A percentile compares a stretch with the other conserved stretches of the same genome.
These are phyloP conservation scores for Melanotaenia maccullochi DNA, from an alignment of 2,797 vertebrate genomes.

Conservation along the genomic window DNA sequence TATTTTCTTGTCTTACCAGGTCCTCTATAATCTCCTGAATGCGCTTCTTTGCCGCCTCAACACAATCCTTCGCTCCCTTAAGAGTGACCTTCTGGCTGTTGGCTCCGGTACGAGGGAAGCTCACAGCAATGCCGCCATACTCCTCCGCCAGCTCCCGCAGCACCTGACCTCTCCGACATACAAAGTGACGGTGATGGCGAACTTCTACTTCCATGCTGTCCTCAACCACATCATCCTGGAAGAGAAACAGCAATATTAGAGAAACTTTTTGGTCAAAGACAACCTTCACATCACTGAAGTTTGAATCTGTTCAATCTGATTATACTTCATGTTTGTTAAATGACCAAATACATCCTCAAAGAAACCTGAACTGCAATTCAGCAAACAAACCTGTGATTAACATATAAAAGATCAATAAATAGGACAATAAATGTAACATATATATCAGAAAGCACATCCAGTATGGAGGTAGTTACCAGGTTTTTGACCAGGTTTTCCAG, in stretches of 20 bases:
- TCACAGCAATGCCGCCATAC: slow-evolving; percentile 86
- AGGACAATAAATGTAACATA: not conserved
- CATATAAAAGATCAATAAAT: not conserved
- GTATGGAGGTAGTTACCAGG: slow-evolving; percentile 70
- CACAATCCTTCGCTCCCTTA: slow-evolving; percentile 87
- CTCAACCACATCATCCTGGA: slow-evolving; percentile 86
- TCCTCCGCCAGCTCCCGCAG: slow-evolving; percentile 85
- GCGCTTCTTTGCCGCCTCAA: slow-evolving; percentile 84
- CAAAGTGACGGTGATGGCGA: slow-evolving; percentile 85
- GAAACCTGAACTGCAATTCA: not conserved
- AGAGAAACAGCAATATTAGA: not conserved
- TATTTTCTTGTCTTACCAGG: slow-evolving; percentile 69
- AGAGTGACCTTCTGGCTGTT: slow-evolving; percentile 84
- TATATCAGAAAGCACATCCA: not conserved
- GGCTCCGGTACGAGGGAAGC: slow-evolving; percentile 84
- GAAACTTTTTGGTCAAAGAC: not conserved
- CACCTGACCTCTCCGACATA: slow-evolving; percentile 84
- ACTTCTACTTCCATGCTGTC: slow-evolving; percentile 84
- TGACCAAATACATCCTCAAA: not conserved
- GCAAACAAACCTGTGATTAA: not conserved
- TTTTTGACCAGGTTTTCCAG: slow-evolving; percentile 85
- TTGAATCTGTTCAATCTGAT: not conserved
- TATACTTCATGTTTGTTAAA: not conserved
- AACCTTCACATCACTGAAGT: not conserved
- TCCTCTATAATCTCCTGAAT: slow-evolving; percentile 86